A percentile compares a stretch with the other conserved stretches of the same genome.
Conservation (phyloP, 2,113 vertebrate genomes). For the Chrysochloris asiatica region DNA sequence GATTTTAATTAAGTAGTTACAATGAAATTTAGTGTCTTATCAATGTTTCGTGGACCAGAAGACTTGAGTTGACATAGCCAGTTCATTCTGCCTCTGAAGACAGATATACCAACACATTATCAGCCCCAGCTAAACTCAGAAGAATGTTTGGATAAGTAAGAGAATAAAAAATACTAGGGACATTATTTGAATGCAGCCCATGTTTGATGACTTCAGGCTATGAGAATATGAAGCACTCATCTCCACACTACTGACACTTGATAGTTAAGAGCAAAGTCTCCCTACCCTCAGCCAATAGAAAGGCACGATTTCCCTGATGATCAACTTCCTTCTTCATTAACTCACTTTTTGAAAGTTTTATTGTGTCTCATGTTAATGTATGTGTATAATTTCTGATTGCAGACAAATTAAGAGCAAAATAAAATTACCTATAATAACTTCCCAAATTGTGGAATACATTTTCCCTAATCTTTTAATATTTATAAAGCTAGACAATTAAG, state of each 20-base stretch:
- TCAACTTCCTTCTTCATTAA: background rate
- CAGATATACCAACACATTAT: background rate
- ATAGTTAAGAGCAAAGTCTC: background rate
- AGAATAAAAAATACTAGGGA: background rate
- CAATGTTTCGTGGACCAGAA: background rate
- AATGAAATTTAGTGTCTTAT: background rate
- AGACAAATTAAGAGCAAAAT: constrained; percentile 41
- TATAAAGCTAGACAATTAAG: background rate
- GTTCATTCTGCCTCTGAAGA: background rate
- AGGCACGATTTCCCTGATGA: background rate
- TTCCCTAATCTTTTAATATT: background rate
- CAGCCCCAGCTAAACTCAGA: background rate
- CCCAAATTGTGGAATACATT: constrained; percentile 17
- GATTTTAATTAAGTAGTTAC: too few species aligned
- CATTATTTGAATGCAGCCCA: background rate
- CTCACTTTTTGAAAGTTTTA: constrained; percentile 7
- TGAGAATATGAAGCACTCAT: background rate
- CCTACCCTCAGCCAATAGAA: background rate
- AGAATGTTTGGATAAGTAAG: background rate
- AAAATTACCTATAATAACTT: background rate
- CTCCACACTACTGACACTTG: background rate
- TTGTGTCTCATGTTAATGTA: background rate
- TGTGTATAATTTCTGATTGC: background rate
- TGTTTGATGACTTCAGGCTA: background rate
- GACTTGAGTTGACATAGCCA: background rate